Base-by-base conservation (phyloP, 2,113 vertebrate species). In the Brachirus orientalis region DNA sequence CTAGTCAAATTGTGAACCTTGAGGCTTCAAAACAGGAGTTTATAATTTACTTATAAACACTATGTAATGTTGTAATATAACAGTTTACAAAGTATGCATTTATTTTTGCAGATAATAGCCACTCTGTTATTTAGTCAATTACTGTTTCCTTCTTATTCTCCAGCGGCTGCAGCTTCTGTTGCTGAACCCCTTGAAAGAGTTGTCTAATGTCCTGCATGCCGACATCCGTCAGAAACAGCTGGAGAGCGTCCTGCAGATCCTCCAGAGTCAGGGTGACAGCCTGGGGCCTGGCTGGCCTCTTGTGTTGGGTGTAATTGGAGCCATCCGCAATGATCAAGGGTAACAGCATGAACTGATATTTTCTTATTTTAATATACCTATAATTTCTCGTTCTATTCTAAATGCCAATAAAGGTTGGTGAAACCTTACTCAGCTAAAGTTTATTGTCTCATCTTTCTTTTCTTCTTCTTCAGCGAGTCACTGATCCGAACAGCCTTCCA, bases 261-360 rank as follows among this genome's bases (percentile, higher is more conserved):
- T 99, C 12, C 97, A 99, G 84, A 98, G 95, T 82, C 97, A 99
- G 74, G 98, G 97, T 16, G 97, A 99, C 88, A 93, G 96, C 79
- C 94, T 99, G 76, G 98, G 98, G 22, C 96, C 96, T 38, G 97
- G 97, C 6, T 99, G 98, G 98, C 98, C 98, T 2, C 88, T 99
- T 36, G 96, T 99, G 37, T 92, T 99, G 86, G 96, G 96, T 57
- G 98, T 99, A 66, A 99, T 99, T 85, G 98, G 97, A 76, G 97
- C 98, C 65, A 99, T 99, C 79, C 95, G 96, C 88, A 99, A 95
- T 73, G 97, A 99, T 93, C 97, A 99, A 89, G 98, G 98, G 98
- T 99, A 85, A 95, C 94, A 56, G 10, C 0, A 35, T 45, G 44
- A 45, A n/a, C n/a, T 17, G 44, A 17, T 10, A 4, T 45, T 45